Evolutionary conservation across 2,888 invertebrate species (phyloP).

Genomic region (Oscheius sp.): DNA sequence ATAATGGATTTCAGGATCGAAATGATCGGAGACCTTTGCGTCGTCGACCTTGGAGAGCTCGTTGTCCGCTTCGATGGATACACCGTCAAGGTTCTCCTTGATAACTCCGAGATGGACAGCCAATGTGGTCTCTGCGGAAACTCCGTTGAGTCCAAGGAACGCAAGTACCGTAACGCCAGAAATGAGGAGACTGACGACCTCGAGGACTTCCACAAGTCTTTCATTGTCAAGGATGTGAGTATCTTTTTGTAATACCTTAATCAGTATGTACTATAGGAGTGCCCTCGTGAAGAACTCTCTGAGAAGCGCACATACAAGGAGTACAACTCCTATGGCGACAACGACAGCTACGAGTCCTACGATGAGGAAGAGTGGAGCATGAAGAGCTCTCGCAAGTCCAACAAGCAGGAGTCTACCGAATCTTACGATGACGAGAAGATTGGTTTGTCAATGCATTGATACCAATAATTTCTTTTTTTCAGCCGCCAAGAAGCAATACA

Average conservation of each 20-base stretch:
- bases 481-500: constrained; percentile 54
- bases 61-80: constrained; percentile 62
- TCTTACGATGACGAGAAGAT: background rate
- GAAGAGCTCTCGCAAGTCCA: background rate
- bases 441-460: background rate
- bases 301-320: constrained; percentile 39
- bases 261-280: constrained; percentile 43
- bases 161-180: constrained; percentile 59
- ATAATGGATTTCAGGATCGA: constrained; percentile 44
- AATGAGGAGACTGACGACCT: constrained; percentile 56
- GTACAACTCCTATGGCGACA: constrained; percentile 31
- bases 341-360: background rate
- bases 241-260: background rate
- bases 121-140: constrained; percentile 69
- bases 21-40: constrained; percentile 36
- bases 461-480: constrained; percentile 21
- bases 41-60: constrained; percentile 52
- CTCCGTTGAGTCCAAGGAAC: constrained; percentile 53
- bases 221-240: constrained; percentile 43
- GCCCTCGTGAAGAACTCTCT: constrained; percentile 35
- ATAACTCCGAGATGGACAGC: constrained; percentile 44
- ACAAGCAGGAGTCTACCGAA: constrained; percentile 4
- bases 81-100: constrained; percentile 52
- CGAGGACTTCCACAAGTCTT: constrained; percentile 64
- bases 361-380: constrained; percentile 5